Conservation (phyloP, 2,888 invertebrate genomes). For the Crematogaster levior region DNA sequence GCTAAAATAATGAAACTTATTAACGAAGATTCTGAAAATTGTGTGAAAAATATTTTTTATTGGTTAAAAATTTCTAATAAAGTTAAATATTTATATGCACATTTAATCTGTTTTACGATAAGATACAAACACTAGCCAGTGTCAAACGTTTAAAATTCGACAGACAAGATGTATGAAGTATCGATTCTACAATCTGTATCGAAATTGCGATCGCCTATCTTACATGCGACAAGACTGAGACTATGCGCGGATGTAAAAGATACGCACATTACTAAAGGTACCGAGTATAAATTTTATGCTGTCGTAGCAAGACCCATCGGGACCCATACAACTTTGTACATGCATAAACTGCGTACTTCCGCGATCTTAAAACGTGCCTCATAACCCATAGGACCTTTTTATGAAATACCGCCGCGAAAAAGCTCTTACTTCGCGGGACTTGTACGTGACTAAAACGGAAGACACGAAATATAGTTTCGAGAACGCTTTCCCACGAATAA, state of each 20-base stretch:
- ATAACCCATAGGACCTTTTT: constrained; percentile 57
- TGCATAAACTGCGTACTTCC: constrained; percentile 61
- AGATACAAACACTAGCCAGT: neutral
- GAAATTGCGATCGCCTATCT: constrained; percentile 58
- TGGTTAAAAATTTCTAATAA: neutral
- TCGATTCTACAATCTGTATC: constrained; percentile 59
- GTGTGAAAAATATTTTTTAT: neutral
- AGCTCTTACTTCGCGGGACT: constrained; percentile 34
- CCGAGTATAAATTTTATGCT: constrained; percentile 68
- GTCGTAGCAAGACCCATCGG: constrained; percentile 61
- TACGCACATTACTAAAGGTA: constrained; percentile 64
- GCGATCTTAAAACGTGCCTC: constrained; percentile 55
- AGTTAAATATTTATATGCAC: neutral
- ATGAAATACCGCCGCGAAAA: constrained; percentile 50
- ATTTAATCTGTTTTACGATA: constrained; percentile 8
- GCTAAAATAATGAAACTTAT: neutral
- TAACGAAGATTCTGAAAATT: neutral
- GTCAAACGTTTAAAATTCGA: constrained; percentile 32
- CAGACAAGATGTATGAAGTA: constrained; percentile 14
- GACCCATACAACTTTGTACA: constrained; percentile 63
- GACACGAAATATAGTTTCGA: constrained; percentile 21
- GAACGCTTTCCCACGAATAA: constrained; percentile 28
- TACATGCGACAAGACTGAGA: constrained; percentile 48
- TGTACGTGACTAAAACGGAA: constrained; percentile 55
- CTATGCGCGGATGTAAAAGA: constrained; percentile 61